These are phyloP conservation scores for Thaumatotibia leucotreta DNA, from an alignment of 1,140 invertebrate genomes.

Conservation along the genomic window DNA sequence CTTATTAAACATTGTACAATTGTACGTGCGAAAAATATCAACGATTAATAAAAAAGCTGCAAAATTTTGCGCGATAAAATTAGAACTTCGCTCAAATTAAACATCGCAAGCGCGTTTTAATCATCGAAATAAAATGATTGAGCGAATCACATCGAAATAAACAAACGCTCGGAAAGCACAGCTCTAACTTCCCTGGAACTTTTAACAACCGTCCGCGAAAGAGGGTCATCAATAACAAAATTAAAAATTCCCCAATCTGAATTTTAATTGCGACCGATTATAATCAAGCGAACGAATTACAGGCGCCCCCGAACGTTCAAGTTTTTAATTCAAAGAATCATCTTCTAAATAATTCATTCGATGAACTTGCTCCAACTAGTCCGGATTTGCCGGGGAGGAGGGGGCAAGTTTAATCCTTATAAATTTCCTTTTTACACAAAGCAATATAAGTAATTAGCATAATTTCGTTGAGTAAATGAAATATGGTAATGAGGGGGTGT, in stretches of 20 bases:
- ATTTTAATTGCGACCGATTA: constrained; percentile 75
- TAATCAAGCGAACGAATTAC: constrained; percentile 61
- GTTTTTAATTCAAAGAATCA: constrained; percentile 52
- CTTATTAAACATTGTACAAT: no score
- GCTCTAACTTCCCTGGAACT: constrained; percentile 46
- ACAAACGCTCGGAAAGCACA: constrained; percentile 50
- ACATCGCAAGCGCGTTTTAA: not conserved
- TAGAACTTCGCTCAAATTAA: not conserved
- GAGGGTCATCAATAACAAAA: constrained; percentile 73
- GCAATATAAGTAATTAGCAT: constrained; percentile 77
- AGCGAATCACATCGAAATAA: constrained; percentile 25
- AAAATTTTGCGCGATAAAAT: not conserved
- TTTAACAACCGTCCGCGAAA: constrained; percentile 62
- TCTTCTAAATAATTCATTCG: constrained; percentile 69
- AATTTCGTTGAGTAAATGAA: constrained; percentile 77
- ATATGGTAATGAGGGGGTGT: constrained; percentile 73
- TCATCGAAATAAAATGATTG: not conserved
- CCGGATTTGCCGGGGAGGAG: constrained; percentile 44
- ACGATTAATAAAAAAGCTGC: not conserved
- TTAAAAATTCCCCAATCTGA: constrained; percentile 75
- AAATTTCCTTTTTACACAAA: constrained; percentile 77
- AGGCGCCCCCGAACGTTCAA: constrained; percentile 44
- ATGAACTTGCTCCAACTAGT: constrained; percentile 56
- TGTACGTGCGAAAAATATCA: no score
- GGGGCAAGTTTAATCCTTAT: constrained; percentile 75